A percentile compares a stretch with the other conserved stretches of the same genome.
Conservation (phyloP, 2,888 invertebrate genomes). For the Diaperis boleti region DNA sequence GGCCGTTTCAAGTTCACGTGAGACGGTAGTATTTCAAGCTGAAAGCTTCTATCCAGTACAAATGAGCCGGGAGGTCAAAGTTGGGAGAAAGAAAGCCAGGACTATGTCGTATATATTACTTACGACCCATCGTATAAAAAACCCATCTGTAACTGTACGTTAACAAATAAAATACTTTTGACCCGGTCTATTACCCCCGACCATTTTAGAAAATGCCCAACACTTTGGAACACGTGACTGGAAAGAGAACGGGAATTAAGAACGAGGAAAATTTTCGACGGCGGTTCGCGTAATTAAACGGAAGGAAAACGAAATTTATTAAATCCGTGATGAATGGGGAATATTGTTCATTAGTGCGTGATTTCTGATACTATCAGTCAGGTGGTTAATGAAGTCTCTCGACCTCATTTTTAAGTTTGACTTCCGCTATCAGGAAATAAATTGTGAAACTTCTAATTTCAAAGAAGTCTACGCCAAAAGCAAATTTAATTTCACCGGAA, state of each 20-base stretch:
- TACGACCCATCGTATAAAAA: conserved; percentile 57
- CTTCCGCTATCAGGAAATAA: not conserved
- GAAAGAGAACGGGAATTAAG: conserved; percentile 17
- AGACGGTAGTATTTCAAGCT: conserved; percentile 61
- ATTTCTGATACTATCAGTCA: not conserved
- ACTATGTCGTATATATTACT: conserved; percentile 58
- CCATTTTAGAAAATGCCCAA: conserved; percentile 31
- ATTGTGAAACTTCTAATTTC: not conserved
- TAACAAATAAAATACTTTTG: conserved; percentile 50
- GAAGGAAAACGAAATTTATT: not conserved
- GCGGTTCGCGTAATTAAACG: conserved; percentile 14
- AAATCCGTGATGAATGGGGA: not conserved
- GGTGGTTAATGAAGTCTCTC: not conserved
- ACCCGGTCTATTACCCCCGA: conserved; percentile 30
- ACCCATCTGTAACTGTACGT: conserved; percentile 56
- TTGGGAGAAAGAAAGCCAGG: conserved; percentile 55
- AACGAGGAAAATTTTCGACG: too few species aligned
- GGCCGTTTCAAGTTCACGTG: conserved; percentile 59
- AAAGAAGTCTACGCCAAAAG: too few species aligned
- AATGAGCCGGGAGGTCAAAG: conserved; percentile 60
- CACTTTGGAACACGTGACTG: conserved; percentile 36
- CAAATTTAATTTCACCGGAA: too few species aligned
- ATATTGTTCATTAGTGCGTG: not conserved
- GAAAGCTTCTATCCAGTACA: conserved; percentile 60
- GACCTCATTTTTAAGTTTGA: not conserved